These are phyloP conservation scores for Tetragonula carbonaria DNA, from an alignment of 2,888 invertebrate genomes.

Conservation along the genomic window DNA sequence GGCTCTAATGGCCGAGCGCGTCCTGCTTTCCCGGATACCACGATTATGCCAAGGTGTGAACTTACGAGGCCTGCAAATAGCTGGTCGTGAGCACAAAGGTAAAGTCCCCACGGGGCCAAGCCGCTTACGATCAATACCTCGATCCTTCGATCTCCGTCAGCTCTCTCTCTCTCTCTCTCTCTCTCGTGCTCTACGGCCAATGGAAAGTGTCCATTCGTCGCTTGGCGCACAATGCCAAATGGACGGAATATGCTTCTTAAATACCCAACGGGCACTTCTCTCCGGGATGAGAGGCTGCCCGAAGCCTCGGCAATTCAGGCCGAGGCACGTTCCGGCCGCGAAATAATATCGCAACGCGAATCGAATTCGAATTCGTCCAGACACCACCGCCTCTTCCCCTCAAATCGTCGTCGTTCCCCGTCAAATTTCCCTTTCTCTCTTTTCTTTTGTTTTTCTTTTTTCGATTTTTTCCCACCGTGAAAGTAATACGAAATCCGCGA, in stretches of 20 bases:
- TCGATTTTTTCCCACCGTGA: background rate
- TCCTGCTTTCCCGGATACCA: conserved; percentile 65
- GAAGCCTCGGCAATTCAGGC: conserved; percentile 70
- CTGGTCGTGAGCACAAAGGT: conserved; percentile 71
- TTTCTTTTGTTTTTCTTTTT: too few relatives aligned
- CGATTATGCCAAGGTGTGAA: conserved; percentile 78
- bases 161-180: conserved; percentile 21
- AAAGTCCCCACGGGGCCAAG: conserved; percentile 72
- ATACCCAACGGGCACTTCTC: conserved; percentile 60
- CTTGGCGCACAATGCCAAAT: conserved; percentile 69
- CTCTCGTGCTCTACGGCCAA: too few relatives aligned
- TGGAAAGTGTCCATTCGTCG: conserved; percentile 58
- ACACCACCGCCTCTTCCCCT: background rate
- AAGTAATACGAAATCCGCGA: background rate
- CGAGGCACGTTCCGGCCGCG: conserved; percentile 73
- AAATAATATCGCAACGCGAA: conserved; percentile 57
- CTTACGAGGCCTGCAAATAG: conserved; percentile 70
- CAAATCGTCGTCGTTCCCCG: background rate
- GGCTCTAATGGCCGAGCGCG: conserved; percentile 67
- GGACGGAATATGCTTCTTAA: conserved; percentile 69
- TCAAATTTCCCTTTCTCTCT: background rate
- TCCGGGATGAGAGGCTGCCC: conserved; percentile 51
- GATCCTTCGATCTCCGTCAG: conserved; percentile 70
- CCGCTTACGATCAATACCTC: conserved; percentile 82
- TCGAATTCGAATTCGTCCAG: conserved; percentile 35